These are phyloP conservation scores for Brienomyrus brachyistius DNA, from an alignment of 2,113 vertebrate genomes.

Conservation along the genomic window DNA sequence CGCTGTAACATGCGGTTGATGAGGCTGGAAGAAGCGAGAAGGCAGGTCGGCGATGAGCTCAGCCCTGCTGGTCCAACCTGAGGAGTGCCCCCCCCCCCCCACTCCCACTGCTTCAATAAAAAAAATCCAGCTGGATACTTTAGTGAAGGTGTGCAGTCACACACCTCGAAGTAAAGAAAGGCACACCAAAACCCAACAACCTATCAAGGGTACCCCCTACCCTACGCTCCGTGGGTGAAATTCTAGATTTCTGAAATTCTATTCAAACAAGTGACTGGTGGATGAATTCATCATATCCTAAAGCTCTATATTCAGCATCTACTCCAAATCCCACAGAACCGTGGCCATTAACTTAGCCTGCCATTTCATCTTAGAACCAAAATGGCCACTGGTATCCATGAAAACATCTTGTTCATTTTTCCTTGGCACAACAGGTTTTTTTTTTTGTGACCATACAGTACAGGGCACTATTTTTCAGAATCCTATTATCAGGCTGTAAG, in stretches of 20 bases:
- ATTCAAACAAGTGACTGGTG: background rate
- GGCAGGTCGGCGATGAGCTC: background rate
- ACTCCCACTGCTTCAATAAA: background rate
- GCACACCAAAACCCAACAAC: background rate
- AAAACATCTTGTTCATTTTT: background rate
- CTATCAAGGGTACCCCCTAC: background rate
- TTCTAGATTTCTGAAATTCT: background rate
- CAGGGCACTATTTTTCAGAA: background rate
- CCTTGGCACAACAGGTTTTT: background rate
- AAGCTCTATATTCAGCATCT: background rate
- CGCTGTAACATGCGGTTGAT: conserved; percentile 95
- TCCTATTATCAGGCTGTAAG: background rate
- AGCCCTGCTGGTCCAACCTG: background rate
- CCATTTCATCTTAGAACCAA: background rate
- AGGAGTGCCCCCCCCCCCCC: background rate
- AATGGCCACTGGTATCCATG: background rate
- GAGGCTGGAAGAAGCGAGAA: conserved; percentile 58
- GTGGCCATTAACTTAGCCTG: background rate
- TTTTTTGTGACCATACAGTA: background rate
- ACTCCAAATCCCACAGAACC: background rate
- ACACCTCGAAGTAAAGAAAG: background rate
- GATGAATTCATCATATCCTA: background rate
- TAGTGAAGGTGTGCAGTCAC: background rate
- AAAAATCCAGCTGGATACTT: background rate
- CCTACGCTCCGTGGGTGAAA: background rate